These are phyloP conservation scores for Cerceris rybyensis DNA, from an alignment of 2,888 invertebrate species.

Conservation along the genomic window DNA sequence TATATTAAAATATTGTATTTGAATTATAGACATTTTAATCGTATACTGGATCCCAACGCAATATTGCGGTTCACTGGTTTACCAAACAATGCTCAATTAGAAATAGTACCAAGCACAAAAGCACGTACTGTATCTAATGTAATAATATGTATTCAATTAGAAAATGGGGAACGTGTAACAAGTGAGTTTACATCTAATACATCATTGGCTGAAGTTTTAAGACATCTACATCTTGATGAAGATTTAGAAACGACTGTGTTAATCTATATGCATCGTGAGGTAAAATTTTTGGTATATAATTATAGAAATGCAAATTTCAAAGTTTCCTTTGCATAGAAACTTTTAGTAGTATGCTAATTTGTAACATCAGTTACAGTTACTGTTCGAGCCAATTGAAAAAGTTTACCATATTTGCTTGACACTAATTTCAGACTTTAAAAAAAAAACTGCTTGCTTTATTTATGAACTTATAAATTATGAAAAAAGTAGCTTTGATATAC, in stretches of 20 bases:
- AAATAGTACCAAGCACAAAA: conserved; percentile 88
- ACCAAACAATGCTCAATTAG: conserved; percentile 94
- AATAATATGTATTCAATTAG: conserved; percentile 89
- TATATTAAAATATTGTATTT: conserved; percentile 44
- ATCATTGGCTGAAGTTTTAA: conserved; percentile 85
- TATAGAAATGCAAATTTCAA: not conserved
- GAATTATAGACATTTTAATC: conserved; percentile 87
- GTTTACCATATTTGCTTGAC: no score
- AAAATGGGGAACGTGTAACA: conserved; percentile 87
- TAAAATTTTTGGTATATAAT: conserved; percentile 34
- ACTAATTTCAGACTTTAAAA: no score
- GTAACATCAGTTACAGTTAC: not conserved
- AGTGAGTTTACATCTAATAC: conserved; percentile 85
- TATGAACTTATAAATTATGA: no score
- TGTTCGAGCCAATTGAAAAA: no score
- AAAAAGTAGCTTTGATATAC: no score
- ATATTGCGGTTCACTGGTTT: conserved; percentile 93
- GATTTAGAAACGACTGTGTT: conserved; percentile 70
- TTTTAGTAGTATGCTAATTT: not conserved
- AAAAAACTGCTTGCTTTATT: no score
- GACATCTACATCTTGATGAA: conserved; percentile 84
- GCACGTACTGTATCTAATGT: conserved; percentile 86
- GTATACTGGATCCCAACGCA: conserved; percentile 89
- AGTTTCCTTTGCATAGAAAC: not conserved
- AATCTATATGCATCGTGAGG: conserved; percentile 77